Percentiles rank a stretch among this genome's conserved stretches.
Conservation (phyloP, 2,888 invertebrate species). For the Aspidiotus rigidus region DNA sequence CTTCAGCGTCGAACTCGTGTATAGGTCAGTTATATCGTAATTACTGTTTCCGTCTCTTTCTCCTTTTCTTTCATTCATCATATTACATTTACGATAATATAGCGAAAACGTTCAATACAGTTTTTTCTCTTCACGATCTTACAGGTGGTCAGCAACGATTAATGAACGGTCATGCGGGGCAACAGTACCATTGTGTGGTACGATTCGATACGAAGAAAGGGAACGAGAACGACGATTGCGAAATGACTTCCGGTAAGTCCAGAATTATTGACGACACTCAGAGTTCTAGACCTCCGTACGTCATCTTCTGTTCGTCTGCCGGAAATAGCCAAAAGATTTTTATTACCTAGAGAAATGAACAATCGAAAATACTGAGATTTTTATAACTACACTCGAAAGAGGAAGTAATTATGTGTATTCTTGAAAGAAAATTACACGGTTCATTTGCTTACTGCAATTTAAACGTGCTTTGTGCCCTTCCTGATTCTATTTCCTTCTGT, state of each 20-base stretch:
- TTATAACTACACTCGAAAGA: no score
- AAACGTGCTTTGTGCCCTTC: no score
- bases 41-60: not conserved
- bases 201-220: conserved; percentile 28
- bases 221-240: conserved; percentile 16
- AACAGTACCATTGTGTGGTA: conserved; percentile 13
- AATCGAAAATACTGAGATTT: no score
- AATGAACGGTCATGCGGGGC: conserved; percentile 13
- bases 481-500: no score
- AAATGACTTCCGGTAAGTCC: conserved; percentile 21
- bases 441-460: no score
- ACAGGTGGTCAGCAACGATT: not conserved
- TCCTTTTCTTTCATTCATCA: not conserved
- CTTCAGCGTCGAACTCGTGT: conserved; percentile 11
- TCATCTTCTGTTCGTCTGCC: no score
- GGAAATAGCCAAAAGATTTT: no score
- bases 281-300: not conserved
- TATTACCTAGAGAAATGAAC: no score
- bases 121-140: not conserved
- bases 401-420: no score
- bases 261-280: not conserved
- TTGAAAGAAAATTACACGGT: no score
- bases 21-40: conserved; percentile 9
- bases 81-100: not conserved
- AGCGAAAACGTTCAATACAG: not conserved